phyloP scores from a whole-genome alignment of 1,140 invertebrate genomes.

The Euura lappo region DNA sequence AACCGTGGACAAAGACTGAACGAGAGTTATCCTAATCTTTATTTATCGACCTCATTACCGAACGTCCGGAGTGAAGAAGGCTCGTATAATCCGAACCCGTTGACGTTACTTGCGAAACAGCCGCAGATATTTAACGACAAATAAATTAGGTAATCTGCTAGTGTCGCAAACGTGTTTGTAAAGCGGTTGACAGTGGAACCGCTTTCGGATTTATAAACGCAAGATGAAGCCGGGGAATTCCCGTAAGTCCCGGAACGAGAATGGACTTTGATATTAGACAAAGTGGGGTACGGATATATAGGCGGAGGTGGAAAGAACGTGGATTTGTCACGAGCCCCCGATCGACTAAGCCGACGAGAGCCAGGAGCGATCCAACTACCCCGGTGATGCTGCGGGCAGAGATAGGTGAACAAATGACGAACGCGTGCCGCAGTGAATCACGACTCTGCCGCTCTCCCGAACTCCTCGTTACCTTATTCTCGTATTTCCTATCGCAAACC shows the following conservation, averaged over 20 bases:
- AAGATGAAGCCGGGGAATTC: no score
- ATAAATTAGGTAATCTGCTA: not conserved
- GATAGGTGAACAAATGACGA: slow-evolving; percentile 31
- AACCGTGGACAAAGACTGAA: slow-evolving; percentile 8
- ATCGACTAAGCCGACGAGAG: not conserved
- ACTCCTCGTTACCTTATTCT: slow-evolving; percentile 19
- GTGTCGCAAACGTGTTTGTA: not conserved
- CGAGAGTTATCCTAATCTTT: slow-evolving; percentile 16
- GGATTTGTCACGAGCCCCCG: not conserved
- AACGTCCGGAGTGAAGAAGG: not conserved
- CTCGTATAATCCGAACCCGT: no score
- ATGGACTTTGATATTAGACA: not conserved
- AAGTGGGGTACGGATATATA: not conserved
- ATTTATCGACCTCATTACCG: slow-evolving; percentile 12
- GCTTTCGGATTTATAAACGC: not conserved
- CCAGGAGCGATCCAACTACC: not conserved
- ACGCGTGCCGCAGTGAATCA: slow-evolving; percentile 26
- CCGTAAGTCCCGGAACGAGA: no score
- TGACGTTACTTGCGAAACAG: no score
- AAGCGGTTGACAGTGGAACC: not conserved
- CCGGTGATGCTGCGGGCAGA: slow-evolving; percentile 23
- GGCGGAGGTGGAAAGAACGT: not conserved
- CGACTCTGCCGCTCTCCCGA: not conserved
- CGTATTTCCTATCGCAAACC: not conserved
- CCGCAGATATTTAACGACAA: not conserved